These are phyloP conservation scores for Danio albolineatus DNA, from an alignment of 2,797 vertebrate species.

Conservation along the genomic window DNA sequence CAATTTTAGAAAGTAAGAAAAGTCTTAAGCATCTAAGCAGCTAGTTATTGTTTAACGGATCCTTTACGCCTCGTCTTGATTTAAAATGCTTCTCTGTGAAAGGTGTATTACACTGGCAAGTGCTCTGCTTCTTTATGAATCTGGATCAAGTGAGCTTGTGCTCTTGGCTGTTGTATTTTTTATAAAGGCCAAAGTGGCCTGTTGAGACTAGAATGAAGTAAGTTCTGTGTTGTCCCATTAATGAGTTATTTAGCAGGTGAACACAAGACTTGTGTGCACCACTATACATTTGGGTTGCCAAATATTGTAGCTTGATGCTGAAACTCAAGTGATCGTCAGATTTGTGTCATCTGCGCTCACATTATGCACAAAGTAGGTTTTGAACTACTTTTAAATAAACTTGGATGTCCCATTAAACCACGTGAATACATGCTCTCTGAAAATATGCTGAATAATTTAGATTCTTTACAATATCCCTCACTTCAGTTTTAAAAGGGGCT, in stretches of 20 bases:
- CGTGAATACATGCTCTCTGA: slow-evolving; percentile 18
- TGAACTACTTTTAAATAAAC: slow-evolving; percentile 29
- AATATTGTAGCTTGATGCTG: no score
- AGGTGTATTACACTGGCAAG: slow-evolving; percentile 7
- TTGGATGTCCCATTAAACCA: slow-evolving; percentile 43
- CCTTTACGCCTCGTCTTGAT: not conserved
- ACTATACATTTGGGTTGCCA: not conserved
- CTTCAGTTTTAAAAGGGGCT: slow-evolving; percentile 37
- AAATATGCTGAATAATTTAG: slow-evolving; percentile 51
- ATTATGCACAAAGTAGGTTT: no score
- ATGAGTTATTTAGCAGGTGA: slow-evolving; percentile 74
- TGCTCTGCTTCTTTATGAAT: slow-evolving; percentile 44
- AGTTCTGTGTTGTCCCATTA: slow-evolving; percentile 64
- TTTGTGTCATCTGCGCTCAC: no score
- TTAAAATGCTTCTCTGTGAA: slow-evolving; percentile 24
- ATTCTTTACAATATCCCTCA: slow-evolving; percentile 26
- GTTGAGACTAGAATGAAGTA: slow-evolving; percentile 60
- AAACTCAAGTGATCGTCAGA: no score
- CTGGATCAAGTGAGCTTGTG: slow-evolving; percentile 55
- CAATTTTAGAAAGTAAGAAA: no score
- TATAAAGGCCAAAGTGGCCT: slow-evolving; percentile 67
- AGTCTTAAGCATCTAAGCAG: no score
- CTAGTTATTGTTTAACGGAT: not conserved
- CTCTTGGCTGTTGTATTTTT: slow-evolving; percentile 71
- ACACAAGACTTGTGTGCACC: slow-evolving; percentile 59